Evolutionary conservation across 2,888 invertebrate species (phyloP), one percentile per base, ranked within the genome.

Genomic region (Papilio elwesi): DNA sequence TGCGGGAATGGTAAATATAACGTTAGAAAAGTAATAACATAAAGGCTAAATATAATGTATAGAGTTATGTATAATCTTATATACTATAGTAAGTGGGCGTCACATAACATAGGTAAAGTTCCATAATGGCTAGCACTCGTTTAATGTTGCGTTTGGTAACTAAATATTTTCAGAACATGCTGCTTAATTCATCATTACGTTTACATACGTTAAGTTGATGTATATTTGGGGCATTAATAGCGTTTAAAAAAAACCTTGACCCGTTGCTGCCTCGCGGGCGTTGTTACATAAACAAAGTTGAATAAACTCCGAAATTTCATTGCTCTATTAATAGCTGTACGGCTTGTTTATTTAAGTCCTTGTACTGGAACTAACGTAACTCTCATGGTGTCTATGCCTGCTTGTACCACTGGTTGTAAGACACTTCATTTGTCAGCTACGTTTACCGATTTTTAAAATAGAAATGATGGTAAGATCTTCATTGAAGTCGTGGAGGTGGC

Each of bases 211-310:
- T 26, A 11, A 16, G 16, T 10, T 55, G 57, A 57, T 6, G 57
- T 57, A 12, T 57, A 57, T 57, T 57, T 36, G 57, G 8, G 38
- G 38, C n/a, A 59, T 38, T 38, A 38, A 57, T 57, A 38, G 38
- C 59, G 59, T 59, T 59, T 59, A 11, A n/a, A 59, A 59, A 9
- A 4, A 59, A 59, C 59, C 59, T 59, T 59, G 59, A 59, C 59
- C 59, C 38, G 38, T 13, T 4, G 59, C 38, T 38, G 59, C 3
- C 38, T 7, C 59, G 38, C 36, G 57, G 57, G 38, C 38, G n/a
- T n/a, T 59, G n/a, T n/a, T 59, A n/a, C 9, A 38, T 59, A 59
- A 38, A 59, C 59, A 57, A 38, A 59, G 59, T 36, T 59, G 59
- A 59, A 59, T 59, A 13, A 13, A 59, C 59, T 59, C 59, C 8